These are phyloP conservation scores for Smithornis capensis DNA, from an alignment of 2,113 vertebrate species.

Conservation along the genomic window DNA sequence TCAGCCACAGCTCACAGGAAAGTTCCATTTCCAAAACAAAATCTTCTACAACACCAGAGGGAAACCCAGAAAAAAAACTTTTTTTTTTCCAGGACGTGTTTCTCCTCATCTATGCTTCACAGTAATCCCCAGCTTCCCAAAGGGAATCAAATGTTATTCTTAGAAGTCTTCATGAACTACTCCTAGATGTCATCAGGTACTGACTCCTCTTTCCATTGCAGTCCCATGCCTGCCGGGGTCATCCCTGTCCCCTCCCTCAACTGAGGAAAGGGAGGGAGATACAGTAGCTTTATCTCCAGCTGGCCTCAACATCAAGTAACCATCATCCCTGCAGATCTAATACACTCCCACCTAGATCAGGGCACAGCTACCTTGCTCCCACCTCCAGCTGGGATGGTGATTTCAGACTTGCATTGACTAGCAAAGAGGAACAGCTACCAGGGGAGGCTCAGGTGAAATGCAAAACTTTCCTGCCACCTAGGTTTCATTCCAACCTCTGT, in stretches of 20 bases:
- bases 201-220: background rate
- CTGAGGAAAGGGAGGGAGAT: background rate
- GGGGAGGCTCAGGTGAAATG: background rate
- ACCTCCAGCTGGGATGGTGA: background rate
- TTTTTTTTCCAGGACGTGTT: background rate
- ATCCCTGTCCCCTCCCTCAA: background rate
- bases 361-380: background rate
- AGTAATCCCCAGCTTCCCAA: background rate
- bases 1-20: background rate
- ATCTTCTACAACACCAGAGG: background rate
- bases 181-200: background rate
- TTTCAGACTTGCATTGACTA: background rate
- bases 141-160: background rate
- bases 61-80: background rate
- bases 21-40: background rate
- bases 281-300: background rate
- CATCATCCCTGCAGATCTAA: background rate
- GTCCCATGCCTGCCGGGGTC: accelerated
- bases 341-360: accelerated
- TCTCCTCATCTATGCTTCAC: background rate
- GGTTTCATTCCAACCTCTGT: background rate
- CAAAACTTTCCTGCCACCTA: background rate
- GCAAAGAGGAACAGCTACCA: background rate
- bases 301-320: background rate
- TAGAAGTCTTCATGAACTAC: background rate